phyloP scores from a whole-genome alignment of 2,797 vertebrate genomes.

The Halcyon chelicuti region DNA sequence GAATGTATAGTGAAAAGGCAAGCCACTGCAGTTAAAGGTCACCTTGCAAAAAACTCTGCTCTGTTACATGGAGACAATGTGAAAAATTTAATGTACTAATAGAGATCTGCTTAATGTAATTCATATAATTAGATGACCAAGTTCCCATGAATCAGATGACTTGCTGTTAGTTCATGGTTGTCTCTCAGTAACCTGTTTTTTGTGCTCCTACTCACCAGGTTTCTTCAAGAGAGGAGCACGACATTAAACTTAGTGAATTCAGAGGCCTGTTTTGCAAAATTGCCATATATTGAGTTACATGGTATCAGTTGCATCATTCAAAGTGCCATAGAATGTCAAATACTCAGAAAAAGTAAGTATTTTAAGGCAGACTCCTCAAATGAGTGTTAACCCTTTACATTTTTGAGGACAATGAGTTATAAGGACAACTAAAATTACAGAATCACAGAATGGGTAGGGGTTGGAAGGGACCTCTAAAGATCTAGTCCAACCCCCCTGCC shows the following conservation, averaged over 20 bases:
- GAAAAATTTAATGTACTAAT: neutral
- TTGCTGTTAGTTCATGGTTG: neutral
- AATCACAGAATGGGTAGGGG: too few species aligned
- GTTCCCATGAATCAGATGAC: neutral
- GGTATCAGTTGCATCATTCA: fast-evolving
- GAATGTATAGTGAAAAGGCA: neutral
- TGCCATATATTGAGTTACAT: neutral
- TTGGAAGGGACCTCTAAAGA: too few species aligned
- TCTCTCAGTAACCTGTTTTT: neutral
- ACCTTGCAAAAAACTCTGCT: neutral
- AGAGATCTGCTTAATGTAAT: neutral
- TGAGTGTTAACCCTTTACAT: neutral
- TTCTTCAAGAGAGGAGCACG: neutral
- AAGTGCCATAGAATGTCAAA: neutral
- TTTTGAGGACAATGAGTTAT: neutral
- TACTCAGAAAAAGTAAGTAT: neutral
- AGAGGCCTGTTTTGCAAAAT: neutral
- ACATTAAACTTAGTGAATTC: neutral
- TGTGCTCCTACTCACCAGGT: neutral
- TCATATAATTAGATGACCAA: neutral
- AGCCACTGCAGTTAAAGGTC: neutral
- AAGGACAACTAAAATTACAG: neutral
- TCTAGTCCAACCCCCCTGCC: too few species aligned
- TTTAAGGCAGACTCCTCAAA: neutral
- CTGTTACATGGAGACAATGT: neutral